Evolutionary conservation across 2,797 vertebrate species (phyloP), one percentile per base, ranked within the genome.

Genomic region (Chloroceryle inda): DNA sequence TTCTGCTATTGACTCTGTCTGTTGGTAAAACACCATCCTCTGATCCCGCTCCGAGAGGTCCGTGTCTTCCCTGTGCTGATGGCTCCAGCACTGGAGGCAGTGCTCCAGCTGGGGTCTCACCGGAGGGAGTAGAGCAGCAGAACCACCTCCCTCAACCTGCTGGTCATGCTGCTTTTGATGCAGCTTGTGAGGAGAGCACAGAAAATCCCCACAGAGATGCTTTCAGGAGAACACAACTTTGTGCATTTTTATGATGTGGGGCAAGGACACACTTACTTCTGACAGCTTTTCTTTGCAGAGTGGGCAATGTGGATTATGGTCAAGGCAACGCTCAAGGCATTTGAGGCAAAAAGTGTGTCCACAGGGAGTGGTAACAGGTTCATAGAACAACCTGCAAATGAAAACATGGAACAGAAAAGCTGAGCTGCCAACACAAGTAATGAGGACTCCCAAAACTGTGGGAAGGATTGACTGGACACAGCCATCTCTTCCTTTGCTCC

Each of bases 321-420:
- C 99, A 92, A 99, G 97, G 98, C 99, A 99, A 97, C 98, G 99
- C 96, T 99, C 98, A 78, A 99, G 98, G 98, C 99, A 99, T 98
- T 99, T 99, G 71, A 99, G 99, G 98, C 99, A 99, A 98, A 99
- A 99, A 17, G 98, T 99, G 96, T 99, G 99, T 96, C 99, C 99
- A 82, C 99, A 99, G 80, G 99, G 99, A 13, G 98, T 99, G 80
- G 99, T 98, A 75, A 99, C 99, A 10, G 99, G 99, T 94, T 99
- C 99, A 13, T 99, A 98, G 92, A 99, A 98, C 92, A 99, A 97
- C 96, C 98, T 99, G 94, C 71, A 95, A 12, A 37, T 5, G 13
- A 63, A 88, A 83, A 86, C 55, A 91, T 2, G 11, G 80, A 85
- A 91, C 45, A 93, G 52, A 94, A 77, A 38, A 53, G 12, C 66